Conservation (phyloP, 92 coral and sea anemone species). For the Plumapathes pennacea region DNA sequence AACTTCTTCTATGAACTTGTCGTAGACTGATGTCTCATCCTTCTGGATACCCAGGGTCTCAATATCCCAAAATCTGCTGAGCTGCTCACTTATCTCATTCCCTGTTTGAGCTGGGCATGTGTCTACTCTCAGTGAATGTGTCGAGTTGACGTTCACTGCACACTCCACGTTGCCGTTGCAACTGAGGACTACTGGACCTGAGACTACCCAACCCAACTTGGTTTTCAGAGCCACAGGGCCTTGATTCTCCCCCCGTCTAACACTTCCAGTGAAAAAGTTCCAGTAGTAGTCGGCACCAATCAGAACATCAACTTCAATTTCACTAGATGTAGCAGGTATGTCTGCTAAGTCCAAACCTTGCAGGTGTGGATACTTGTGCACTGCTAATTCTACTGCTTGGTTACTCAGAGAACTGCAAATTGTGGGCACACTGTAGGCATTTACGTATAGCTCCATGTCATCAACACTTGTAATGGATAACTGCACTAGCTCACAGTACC, state of each 20-base stretch:
- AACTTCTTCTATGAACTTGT: constrained; percentile 15
- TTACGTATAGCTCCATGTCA: constrained; percentile 26
- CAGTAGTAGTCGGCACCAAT: constrained; percentile 68
- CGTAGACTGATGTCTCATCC: constrained; percentile 28
- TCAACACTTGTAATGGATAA: constrained; percentile 20
- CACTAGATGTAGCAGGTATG: constrained; percentile 3
- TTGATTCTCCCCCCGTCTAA: constrained; percentile 12
- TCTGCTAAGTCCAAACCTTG: constrained; percentile 50
- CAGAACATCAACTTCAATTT: constrained; percentile 49
- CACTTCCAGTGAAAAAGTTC: constrained; percentile 50
- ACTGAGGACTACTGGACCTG: constrained; percentile 50
- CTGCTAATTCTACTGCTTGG: constrained; percentile 24
- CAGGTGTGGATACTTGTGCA: constrained; percentile 39
- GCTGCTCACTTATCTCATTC: constrained; percentile 17
- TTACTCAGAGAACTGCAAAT: constrained; percentile 53
- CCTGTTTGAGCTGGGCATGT: constrained; percentile 1
- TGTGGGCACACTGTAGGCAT: constrained; percentile 45
- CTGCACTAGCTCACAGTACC: constrained; percentile 35
- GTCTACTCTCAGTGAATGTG: constrained; percentile 15
- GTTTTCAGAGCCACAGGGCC: constrained; percentile 61
- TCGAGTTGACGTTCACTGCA: neutral
- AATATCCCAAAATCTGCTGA: constrained; percentile 50
- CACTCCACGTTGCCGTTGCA: constrained; percentile 1
- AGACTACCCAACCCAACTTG: constrained; percentile 50
- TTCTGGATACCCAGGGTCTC: constrained; percentile 34